A percentile compares a stretch with the other conserved stretches of the same genome.
phyloP scores from a whole-genome alignment of 2,888 invertebrate genomes.

The Tinea semifulvella region DNA sequence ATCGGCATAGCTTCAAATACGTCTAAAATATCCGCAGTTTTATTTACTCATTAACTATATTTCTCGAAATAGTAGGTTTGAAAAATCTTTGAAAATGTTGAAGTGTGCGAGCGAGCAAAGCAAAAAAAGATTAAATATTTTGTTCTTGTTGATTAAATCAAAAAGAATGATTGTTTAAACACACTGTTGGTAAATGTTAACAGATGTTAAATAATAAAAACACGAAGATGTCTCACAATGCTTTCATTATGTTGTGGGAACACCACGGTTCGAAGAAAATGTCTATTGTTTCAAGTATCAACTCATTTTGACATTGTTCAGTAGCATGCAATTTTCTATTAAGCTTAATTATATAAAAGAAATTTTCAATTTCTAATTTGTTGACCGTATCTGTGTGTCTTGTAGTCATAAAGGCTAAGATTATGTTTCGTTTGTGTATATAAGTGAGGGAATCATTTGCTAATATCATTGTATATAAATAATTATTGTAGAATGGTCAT shows the following conservation, averaged over 20 bases:
- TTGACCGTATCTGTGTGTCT: conserved; percentile 20
- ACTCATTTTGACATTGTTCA: conserved; percentile 46
- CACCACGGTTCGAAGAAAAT: conserved; percentile 4
- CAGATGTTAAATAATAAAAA: not conserved
- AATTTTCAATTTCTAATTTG: not conserved
- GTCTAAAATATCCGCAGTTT: too few species aligned
- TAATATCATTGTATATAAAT: conserved; percentile 42
- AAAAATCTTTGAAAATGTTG: too few species aligned
- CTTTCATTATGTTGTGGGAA: conserved; percentile 10
- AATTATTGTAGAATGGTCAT: conserved; percentile 43
- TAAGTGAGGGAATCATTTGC: conserved; percentile 16
- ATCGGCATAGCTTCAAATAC: too few species aligned
- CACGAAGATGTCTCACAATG: conserved; percentile 7
- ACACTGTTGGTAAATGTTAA: not conserved
- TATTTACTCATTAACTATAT: too few species aligned
- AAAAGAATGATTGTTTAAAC: not conserved
- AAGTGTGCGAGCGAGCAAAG: too few species aligned
- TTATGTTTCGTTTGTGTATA: conserved; percentile 21
- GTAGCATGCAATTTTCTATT: conserved; percentile 10
- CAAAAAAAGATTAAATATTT: too few species aligned
- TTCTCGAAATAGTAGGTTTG: too few species aligned
- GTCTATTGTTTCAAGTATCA: not conserved
- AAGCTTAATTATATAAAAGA: not conserved
- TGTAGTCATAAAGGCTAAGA: conserved; percentile 18
- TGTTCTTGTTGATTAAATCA: not conserved